Percentiles rank a stretch among this genome's conserved stretches.
phyloP scores from a whole-genome alignment of 2,888 invertebrate genomes.

The Tipula confusa region DNA sequence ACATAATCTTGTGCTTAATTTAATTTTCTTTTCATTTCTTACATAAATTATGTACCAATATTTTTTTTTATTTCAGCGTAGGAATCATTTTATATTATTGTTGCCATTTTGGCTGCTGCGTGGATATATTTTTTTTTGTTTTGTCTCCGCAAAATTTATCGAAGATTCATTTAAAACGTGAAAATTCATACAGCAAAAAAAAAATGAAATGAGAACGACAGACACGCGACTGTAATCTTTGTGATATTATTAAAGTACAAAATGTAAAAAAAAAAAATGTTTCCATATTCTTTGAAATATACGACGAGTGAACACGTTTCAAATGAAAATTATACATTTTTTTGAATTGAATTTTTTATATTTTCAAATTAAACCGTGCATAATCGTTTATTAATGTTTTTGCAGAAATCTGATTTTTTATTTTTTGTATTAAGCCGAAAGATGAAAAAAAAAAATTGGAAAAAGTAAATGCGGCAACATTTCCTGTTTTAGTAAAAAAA shows the following conservation, averaged over 20 bases:
- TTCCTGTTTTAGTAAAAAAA: neutral
- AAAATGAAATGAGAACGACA: neutral
- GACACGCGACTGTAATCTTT: constrained; percentile 25
- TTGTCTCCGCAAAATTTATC: neutral
- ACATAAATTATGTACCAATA: neutral
- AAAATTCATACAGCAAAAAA: neutral
- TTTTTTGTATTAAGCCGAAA: neutral
- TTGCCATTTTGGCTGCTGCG: neutral
- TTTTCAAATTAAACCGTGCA: constrained; percentile 25
- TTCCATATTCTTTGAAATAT: neutral
- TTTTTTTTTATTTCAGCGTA: no score
- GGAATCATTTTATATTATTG: no score
- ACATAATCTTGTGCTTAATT: neutral
- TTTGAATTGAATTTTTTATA: neutral
- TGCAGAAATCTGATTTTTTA: constrained; percentile 9
- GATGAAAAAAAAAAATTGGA: neutral
- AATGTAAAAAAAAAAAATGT: neutral
- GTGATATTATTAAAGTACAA: neutral
- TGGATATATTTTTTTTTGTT: neutral
- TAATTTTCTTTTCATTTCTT: neutral
- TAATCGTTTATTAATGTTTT: constrained; percentile 25
- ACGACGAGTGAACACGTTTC: neutral
- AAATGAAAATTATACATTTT: neutral
- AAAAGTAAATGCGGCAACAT: neutral
- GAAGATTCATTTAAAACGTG: neutral